Evolutionary conservation across 2,113 vertebrate species (phyloP), one percentile per base, ranked within the genome.

Genomic region (Gnathonemus longibarbis): DNA sequence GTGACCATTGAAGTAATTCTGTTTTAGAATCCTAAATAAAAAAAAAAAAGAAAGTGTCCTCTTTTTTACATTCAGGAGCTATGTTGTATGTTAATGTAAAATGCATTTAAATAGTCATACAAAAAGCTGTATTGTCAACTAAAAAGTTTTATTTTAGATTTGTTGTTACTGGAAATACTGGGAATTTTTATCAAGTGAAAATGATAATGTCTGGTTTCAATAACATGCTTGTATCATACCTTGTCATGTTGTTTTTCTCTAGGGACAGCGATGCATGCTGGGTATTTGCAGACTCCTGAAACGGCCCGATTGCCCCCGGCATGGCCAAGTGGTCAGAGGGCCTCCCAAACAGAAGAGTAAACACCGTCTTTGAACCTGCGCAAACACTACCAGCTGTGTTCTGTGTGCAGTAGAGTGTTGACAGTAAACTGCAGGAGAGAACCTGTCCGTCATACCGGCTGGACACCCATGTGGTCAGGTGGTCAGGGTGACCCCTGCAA

Each of bases 301-400:
- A 74, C 5, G 66, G 46, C 10, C 84, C 58, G 11, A 52, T 35
- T 58, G 86, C 45, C 85, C 17, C 10, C 17, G 3, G n/a, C 19
- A 31, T 49, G 49, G 45, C 84, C 58, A 50, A 85, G 58, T 17
- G 89, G 80, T 39, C 80, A 84, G 80, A 27, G 19, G 50, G 24
- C 11, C 39, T 39, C 42, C 84, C 11, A 58, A 15, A 87, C 19
- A 74, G 85, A 39, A 87, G 27, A 88, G 66, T 24, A 77, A 87
- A 90, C 89, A 77, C 8, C 7, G 27, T 35, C 62, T 88, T 77
- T 39, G 85, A 88, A 53, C 84, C 89, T 80, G 24, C n/a, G 84
- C 85, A 90, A 90, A 90, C 48, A 88, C 46, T 50, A 53, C 85
- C 89, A 90, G 89, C 89, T 90, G 84, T 53, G 83, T 45, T 24